Conservation (phyloP, 1,140 invertebrate genomes). For the Trachelipus rathkii region DNA sequence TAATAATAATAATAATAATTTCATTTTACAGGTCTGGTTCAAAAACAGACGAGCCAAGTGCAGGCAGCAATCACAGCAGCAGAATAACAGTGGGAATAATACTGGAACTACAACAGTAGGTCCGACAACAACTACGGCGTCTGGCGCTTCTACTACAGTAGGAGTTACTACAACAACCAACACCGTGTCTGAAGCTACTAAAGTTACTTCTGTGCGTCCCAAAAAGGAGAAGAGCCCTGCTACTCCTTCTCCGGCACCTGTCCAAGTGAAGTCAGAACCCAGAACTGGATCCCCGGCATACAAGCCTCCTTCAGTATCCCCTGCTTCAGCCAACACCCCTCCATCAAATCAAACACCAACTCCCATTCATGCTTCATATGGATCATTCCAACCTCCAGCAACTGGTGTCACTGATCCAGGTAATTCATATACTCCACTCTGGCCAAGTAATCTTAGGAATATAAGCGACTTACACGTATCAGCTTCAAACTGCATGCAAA, state of each 20-base stretch:
- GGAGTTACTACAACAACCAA: constrained; percentile 21
- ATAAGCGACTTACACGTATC: constrained; percentile 37
- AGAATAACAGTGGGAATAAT: constrained; percentile 23
- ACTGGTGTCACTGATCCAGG: constrained; percentile 28
- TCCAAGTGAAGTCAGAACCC: constrained; percentile 35
- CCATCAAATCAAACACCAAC: constrained; percentile 40
- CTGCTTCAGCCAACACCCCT: constrained; percentile 41
- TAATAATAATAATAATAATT: constrained; percentile 1
- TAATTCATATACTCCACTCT: constrained; percentile 36
- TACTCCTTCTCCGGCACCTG: constrained; percentile 44
- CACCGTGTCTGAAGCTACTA: constrained; percentile 36
- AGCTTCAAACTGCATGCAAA: constrained; percentile 41
- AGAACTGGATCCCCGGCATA: constrained; percentile 40
- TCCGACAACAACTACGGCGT: constrained; percentile 30
- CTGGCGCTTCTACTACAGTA: constrained; percentile 31
- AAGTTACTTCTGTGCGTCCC: constrained; percentile 34
- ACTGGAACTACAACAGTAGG: constrained; percentile 36
- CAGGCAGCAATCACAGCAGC: constrained; percentile 39
- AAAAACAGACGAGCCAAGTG: constrained; percentile 48
- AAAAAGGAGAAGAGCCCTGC: constrained; percentile 43
- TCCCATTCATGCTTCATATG: constrained; percentile 38
- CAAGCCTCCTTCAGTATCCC: constrained; percentile 42
- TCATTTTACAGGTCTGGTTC: constrained; percentile 47
- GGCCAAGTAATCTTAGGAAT: constrained; percentile 32
- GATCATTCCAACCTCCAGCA: constrained; percentile 32